A percentile compares a stretch with the other conserved stretches of the same genome.
Conservation (phyloP, 2,113 vertebrate genomes). For the Micromys minutus region DNA sequence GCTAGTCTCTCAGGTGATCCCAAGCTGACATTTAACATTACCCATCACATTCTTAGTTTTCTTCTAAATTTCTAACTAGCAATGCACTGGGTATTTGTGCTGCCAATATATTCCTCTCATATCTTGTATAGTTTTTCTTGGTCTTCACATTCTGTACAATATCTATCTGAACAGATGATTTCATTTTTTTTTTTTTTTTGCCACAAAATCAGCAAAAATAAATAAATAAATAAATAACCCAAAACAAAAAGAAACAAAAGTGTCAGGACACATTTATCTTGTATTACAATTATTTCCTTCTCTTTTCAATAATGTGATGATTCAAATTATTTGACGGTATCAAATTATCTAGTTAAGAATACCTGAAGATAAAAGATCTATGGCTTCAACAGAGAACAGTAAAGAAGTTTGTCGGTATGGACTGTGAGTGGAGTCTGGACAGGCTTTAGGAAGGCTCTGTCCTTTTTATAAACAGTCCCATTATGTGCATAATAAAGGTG, state of each 20-base stretch:
- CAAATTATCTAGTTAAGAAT: conserved; percentile 21
- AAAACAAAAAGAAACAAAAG: no score
- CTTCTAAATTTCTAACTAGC: conserved; percentile 1
- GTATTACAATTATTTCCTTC: not conserved
- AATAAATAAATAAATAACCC: no score
- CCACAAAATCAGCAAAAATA: not conserved
- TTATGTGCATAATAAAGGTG: not conserved
- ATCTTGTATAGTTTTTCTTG: not conserved
- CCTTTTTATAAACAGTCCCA: not conserved
- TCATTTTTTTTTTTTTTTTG: conserved; percentile 6
- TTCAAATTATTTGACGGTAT: conserved; percentile 10
- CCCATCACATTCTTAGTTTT: not conserved
- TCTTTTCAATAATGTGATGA: not conserved
- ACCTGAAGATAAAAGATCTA: not conserved
- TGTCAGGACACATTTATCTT: not conserved
- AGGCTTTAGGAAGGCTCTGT: not conserved
- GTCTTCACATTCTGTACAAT: not conserved
- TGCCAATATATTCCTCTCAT: not conserved
- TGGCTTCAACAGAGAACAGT: conserved; percentile 5
- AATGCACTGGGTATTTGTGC: not conserved
- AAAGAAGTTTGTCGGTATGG: not conserved
- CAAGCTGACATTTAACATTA: no score
- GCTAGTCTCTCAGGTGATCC: not conserved
- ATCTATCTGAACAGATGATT: not conserved
- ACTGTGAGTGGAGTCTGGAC: not conserved